These are phyloP conservation scores for Punctoribates punctum DNA, from an alignment of 2,888 invertebrate genomes.

Conservation along the genomic window DNA sequence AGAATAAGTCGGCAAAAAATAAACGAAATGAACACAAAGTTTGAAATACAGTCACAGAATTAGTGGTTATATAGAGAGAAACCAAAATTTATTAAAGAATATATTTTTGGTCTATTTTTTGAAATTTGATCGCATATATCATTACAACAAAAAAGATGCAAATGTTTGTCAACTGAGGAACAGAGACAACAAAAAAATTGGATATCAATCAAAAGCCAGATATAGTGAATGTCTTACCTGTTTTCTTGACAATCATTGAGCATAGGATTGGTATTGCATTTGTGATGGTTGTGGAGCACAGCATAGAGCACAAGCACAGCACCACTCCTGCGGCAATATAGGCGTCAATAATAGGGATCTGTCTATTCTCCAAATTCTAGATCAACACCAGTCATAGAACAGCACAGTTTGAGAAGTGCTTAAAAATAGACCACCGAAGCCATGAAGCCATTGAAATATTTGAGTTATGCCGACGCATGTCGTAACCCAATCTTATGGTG, in stretches of 20 bases:
- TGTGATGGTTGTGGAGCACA: background rate
- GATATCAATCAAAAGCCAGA: background rate
- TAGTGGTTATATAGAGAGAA: too few relatives aligned
- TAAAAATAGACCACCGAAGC: slow-evolving; percentile 18
- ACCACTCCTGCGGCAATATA: slow-evolving; percentile 20
- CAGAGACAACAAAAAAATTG: background rate
- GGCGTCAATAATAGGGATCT: background rate
- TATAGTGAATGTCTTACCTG: slow-evolving; percentile 5
- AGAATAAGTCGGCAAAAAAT: slow-evolving; percentile 10
- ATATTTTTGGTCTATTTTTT: background rate
- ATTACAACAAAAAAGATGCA: background rate
- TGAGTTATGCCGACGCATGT: slow-evolving; percentile 19
- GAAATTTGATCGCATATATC: background rate
- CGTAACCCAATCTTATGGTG: slow-evolving; percentile 24
- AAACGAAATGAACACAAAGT: background rate
- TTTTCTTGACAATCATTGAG: background rate
- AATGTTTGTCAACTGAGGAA: background rate
- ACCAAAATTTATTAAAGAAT: background rate
- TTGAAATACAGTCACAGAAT: background rate
- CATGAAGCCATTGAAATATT: slow-evolving; percentile 24
- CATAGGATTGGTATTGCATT: background rate
- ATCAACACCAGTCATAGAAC: slow-evolving; percentile 6
- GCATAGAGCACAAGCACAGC: background rate
- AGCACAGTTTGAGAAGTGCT: background rate
- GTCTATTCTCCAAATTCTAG: slow-evolving; percentile 6